Base-by-base conservation (phyloP, 2,888 invertebrate genomes). In the Pyrgus malvae region DNA sequence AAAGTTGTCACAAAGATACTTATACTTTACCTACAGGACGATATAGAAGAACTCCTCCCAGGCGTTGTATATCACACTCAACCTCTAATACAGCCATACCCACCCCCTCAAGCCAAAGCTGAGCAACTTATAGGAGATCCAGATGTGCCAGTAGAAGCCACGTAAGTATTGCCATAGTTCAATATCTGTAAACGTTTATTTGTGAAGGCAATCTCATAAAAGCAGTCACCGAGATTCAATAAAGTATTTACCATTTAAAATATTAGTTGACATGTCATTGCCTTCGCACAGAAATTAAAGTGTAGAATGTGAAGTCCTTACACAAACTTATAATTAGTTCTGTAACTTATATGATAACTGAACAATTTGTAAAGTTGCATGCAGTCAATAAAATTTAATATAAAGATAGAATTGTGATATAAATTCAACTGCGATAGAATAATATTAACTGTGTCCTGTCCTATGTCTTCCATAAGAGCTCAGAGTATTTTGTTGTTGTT, bases 61-160 rank as follows among this genome's bases (percentile, higher is more conserved):
- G 92, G 92, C 0, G 91, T 92, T 0, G 84, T 92, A 0, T 93
- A 92, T 67, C 92, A 93, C 72, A 93, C 93, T 0, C 92, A 93
- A 60, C 93, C 93, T 0, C 78, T 94, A 51, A 92, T 94, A 60
- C 94, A 95, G 64, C 93, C 92, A 0, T 94, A 95, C 66, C 94
- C 93, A 3, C 92, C 93, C 9, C 91, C 92, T 1, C 92, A 92
- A 55, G 92, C 93, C 1, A 92, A 92, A 55, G 93, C 94, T 0
- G 94, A 95, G 72, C 91, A 93, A 59, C 90, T 95, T 11, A 92
- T 95, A 38, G 94, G 93, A 0, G 93, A 94, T 60, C 93, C 94
- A 12, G 92, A 93, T 45, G 92, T 94, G 1, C 95, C 95, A 0
- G 94, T 95, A 0, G 95, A 95, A 78, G 94, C 95, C 72, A 95